phyloP scores from a whole-genome alignment of 2,888 invertebrate species.

The Idaea straminata region DNA sequence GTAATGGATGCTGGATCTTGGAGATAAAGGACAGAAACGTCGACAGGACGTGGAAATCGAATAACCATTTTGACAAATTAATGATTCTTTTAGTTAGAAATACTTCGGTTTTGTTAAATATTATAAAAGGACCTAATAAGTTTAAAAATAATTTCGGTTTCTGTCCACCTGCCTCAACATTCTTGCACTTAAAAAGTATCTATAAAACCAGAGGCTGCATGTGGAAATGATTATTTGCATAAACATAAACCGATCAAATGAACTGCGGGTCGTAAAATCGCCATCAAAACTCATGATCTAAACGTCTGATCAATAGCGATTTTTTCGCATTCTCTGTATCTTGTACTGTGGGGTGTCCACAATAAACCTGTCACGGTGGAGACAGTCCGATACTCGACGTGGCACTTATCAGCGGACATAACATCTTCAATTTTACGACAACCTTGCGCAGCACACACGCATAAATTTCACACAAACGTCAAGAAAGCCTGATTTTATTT shows the following conservation, averaged over 20 bases:
- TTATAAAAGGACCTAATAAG: not conserved
- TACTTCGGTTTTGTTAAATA: not conserved
- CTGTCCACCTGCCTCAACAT: not conserved
- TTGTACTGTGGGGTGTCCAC: conserved; percentile 66
- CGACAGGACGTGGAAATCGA: not conserved
- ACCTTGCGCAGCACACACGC: conserved; percentile 60
- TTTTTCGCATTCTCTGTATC: conserved; percentile 52
- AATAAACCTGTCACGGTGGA: conserved; percentile 66
- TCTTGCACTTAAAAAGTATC: conserved; percentile 1
- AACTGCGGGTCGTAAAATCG: conserved; percentile 3
- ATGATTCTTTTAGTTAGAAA: not conserved
- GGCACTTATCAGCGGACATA: conserved; percentile 75
- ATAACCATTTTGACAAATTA: not conserved
- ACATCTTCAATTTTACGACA: conserved; percentile 77
- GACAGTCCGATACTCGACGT: conserved; percentile 69
- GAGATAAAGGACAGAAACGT: not conserved
- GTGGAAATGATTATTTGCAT: not conserved
- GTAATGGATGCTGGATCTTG: conserved; percentile 15
- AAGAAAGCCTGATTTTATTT: conserved; percentile 69
- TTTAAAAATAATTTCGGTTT: not conserved
- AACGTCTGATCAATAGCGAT: conserved; percentile 33
- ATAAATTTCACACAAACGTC: conserved; percentile 74
- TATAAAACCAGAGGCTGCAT: conserved; percentile 1
- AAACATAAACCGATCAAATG: conserved; percentile 4
- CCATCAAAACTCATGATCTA: conserved; percentile 10